Conservation (phyloP, 2,113 vertebrate genomes). For the Fregata magnificens region DNA sequence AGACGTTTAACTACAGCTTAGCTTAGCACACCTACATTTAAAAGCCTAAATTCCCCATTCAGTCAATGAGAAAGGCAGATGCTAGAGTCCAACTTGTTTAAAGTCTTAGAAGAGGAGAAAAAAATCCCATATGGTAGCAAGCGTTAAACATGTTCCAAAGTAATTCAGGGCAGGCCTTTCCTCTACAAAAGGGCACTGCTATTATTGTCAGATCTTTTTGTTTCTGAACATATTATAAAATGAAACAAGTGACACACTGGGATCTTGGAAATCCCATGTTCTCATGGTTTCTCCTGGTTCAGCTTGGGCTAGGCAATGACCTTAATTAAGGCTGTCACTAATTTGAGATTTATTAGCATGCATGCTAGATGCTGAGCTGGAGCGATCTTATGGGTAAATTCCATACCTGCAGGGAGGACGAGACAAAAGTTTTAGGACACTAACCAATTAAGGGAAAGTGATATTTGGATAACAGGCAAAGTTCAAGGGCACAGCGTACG, state of each 20-base stretch:
- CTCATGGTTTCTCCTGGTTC: background rate
- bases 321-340: background rate
- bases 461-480: background rate
- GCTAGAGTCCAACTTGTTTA: background rate
- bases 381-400: background rate
- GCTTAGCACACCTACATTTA: conserved; percentile 14
- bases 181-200: background rate
- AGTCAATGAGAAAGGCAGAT: conserved; percentile 22
- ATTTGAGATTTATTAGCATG: background rate
- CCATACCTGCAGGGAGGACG: background rate
- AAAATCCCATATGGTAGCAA: background rate
- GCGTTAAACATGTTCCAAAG: background rate
- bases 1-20: conserved; percentile 26
- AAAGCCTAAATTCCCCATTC: background rate
- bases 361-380: background rate
- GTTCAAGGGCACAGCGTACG: background rate
- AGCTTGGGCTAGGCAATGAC: background rate
- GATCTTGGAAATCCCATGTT: background rate
- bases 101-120: background rate
- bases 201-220: background rate
- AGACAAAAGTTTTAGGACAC: background rate
- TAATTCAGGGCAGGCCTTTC: background rate
- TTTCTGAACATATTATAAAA: background rate
- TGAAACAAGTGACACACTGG: background rate
- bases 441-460: background rate